These are phyloP conservation scores for Hypsibius dujardini DNA, from an alignment of 1,140 invertebrate genomes.

Conservation along the genomic window DNA sequence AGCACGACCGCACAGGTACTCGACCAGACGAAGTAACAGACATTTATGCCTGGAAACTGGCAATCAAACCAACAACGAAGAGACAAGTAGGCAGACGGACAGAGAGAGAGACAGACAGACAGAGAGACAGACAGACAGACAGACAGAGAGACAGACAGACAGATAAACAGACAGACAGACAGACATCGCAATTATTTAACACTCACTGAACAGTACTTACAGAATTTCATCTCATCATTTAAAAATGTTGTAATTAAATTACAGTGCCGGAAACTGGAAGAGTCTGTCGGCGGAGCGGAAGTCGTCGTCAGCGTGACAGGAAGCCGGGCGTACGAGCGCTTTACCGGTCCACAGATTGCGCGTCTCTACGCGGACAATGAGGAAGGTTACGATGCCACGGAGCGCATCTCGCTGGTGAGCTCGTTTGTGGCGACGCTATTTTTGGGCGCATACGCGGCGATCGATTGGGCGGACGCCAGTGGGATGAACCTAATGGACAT, in stretches of 20 bases:
- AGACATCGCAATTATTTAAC: no score
- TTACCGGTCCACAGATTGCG: constrained; percentile 77
- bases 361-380: constrained; percentile 57
- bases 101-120: no score
- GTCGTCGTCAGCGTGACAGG: constrained; percentile 65
- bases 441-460: constrained; percentile 67
- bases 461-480: constrained; percentile 77
- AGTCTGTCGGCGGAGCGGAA: constrained; percentile 56
- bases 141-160: no score
- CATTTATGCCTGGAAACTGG: no score
- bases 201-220: no score
- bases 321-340: constrained; percentile 75
- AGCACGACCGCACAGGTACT: constrained; percentile 45
- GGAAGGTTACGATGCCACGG: constrained; percentile 57
- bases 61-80: no score
- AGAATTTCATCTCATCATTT: no score
- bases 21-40: no score
- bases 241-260: no score
- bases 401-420: constrained; percentile 78
- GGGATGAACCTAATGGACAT: constrained; percentile 93
- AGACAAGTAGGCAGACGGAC: no score
- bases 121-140: no score
- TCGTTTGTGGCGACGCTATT: constrained; percentile 76
- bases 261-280: constrained; percentile 60
- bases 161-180: no score